Evolutionary conservation across 2,797 vertebrate genomes (phyloP).

Genomic region (Benthosema pterotum): DNA sequence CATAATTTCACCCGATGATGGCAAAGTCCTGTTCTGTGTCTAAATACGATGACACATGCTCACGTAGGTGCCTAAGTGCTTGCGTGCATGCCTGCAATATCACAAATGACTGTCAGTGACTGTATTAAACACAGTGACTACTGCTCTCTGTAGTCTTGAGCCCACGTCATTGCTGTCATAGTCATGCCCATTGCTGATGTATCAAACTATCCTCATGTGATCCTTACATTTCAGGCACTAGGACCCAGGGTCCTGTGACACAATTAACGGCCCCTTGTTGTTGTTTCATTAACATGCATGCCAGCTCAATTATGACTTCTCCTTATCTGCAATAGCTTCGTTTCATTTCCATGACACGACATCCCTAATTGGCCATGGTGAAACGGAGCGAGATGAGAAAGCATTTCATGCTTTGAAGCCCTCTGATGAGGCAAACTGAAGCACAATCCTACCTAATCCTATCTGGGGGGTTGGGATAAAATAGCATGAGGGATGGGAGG

Average conservation of each 20-base stretch:
- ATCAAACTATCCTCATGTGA: background rate
- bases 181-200: background rate
- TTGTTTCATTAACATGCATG: slow-evolving; percentile 74
- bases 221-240: slow-evolving; percentile 33
- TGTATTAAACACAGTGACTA: no score
- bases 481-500: slow-evolving; percentile 10
- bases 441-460: slow-evolving; percentile 25
- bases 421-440: slow-evolving; percentile 19
- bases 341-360: slow-evolving; percentile 61
- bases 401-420: slow-evolving; percentile 38
- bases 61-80: slow-evolving; percentile 7
- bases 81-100: background rate
- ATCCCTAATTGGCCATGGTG: slow-evolving; percentile 60
- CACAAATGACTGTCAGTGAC: no score
- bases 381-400: slow-evolving; percentile 43
- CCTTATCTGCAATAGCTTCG: slow-evolving; percentile 55
- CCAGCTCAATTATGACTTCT: slow-evolving; percentile 70
- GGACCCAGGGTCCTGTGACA: slow-evolving; percentile 59
- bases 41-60: slow-evolving; percentile 11
- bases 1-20: slow-evolving; percentile 74
- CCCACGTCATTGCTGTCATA: background rate
- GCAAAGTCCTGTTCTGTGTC: slow-evolving; percentile 64
- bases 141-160: no score
- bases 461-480: slow-evolving; percentile 1
- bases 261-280: slow-evolving; percentile 52